phyloP scores from a whole-genome alignment of 1,140 invertebrate species.

The Tetragonula clypearis region DNA sequence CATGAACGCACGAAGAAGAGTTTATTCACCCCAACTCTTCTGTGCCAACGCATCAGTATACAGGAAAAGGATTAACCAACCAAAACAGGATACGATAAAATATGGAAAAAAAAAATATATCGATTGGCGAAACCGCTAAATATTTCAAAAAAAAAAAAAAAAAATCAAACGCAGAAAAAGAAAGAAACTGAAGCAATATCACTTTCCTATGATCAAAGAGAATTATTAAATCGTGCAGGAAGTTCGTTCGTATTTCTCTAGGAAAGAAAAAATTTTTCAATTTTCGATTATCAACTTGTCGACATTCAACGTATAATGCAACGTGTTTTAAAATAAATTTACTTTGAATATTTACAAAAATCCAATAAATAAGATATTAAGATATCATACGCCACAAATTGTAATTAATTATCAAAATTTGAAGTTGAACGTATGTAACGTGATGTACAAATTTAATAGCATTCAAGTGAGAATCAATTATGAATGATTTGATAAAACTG shows the following conservation, averaged over 20 bases:
- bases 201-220: not conserved
- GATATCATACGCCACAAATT: too few relatives aligned
- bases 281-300: too few relatives aligned
- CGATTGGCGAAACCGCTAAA: not conserved
- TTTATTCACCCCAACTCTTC: not conserved
- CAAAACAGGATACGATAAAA: not conserved
- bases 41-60: not conserved
- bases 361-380: too few relatives aligned
- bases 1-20: not conserved
- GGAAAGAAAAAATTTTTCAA: too few relatives aligned
- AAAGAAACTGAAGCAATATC: not conserved
- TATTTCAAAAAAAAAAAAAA: not conserved
- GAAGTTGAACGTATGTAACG: too few relatives aligned
- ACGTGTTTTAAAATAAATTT: too few relatives aligned
- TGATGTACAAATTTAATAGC: too few relatives aligned
- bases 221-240: not conserved
- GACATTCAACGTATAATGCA: too few relatives aligned
- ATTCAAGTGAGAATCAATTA: too few relatives aligned
- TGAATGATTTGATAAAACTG: too few relatives aligned
- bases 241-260: not conserved
- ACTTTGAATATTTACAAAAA: too few relatives aligned
- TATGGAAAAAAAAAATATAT: not conserved
- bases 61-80: not conserved
- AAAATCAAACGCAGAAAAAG: not conserved
- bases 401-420: too few relatives aligned